Base-by-base conservation (phyloP, 2,888 invertebrate genomes). In the Xestia rhomboidea region DNA sequence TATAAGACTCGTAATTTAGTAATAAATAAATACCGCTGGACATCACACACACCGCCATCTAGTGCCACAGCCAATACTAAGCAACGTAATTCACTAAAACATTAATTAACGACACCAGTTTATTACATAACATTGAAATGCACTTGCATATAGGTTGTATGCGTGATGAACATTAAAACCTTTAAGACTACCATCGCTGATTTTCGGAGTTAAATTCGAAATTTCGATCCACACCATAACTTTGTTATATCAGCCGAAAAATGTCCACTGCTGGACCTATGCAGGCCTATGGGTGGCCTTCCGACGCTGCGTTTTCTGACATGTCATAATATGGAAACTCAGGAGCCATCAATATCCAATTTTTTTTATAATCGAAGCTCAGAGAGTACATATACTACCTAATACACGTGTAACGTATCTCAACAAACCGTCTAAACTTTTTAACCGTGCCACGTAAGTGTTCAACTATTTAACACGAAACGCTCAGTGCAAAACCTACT, bases 381-480 rank as follows among this genome's bases (percentile, higher is more conserved):
- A 68, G 44, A 30, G 54, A 44, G 2, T 30, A 38, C 63, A 57
- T 38, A 30, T 34, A 49, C 8, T 38, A 2, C 1, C 38, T 10
- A n/a, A 13, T 27, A 54, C 38, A 51, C 38, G 60, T n/a, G 21
- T 51, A 72, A 27, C 18, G 21, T 51, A 72, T 34, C 18, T 46
- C 38, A 46, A 69, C 49, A 57, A 63, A 69, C 51, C 11, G 18
- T 63, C 67, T 4, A 69, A 87, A 75, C 78, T 77, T 81, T 79
- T 77, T 71, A 81, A 83, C 64, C 69, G 30, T 71, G 27, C 46
- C 34, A 54, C 74, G 57, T 69, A 80, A 84, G 70, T 76, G 83
- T 85, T 82, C 63, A 84, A 82, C 84, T 82, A 82, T 87, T 86
- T 77, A 77, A 82, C 81, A 46, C 38, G 57, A 76, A 83, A 64